Evolutionary conservation across 2,888 invertebrate species (phyloP), one percentile per base, ranked within the genome.

Genomic region (Phanerotoma sp.): DNA sequence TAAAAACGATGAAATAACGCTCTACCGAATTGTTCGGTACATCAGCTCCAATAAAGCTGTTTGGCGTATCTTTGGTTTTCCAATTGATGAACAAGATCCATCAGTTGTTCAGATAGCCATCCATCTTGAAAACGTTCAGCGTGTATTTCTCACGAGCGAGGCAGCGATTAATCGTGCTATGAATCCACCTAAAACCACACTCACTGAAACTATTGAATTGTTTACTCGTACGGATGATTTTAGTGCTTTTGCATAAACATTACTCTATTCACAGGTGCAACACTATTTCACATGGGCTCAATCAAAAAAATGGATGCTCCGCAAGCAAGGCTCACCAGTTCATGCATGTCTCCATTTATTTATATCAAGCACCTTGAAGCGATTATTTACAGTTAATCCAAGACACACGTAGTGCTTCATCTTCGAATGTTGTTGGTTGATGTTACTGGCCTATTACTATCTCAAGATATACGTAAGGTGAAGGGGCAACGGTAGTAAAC

Each of bases 1-100:
- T 20, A 58, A 51, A 20, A 64, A 42, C 54, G 56, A 67, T 50
- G 66, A 71, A 62, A 56, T 68, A 6, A 13, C 46, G 77, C 76
- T 50, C 15, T 69, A 61, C 54, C 62, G 64, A 54, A 15, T 21
- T 4, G 44, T 33, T 9, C 11, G 69, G 15, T 71, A 61, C 42
- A 57, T 62, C 15, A 63, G 60, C 44, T 57, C 56, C 20, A 59
- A 56, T 37, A 64, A 65, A 56, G 64, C 58, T 40, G 51, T 51
- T 58, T 70, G 70, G 69, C 54, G 60, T 18, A 66, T 68, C 30
- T 49, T 66, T 5, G 51, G 42, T 15, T 68, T 65, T 51, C 55
- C 62, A 9, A 64, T 74, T 10, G 71, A 68, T 57, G 66, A 70
- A 48, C 46, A 62, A 13, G 28, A 57, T 48, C 70, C 68, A 16